Evolutionary conservation across 2,113 vertebrate species (phyloP), one percentile per base, ranked within the genome.

Genomic region (Psophia crepitans): DNA sequence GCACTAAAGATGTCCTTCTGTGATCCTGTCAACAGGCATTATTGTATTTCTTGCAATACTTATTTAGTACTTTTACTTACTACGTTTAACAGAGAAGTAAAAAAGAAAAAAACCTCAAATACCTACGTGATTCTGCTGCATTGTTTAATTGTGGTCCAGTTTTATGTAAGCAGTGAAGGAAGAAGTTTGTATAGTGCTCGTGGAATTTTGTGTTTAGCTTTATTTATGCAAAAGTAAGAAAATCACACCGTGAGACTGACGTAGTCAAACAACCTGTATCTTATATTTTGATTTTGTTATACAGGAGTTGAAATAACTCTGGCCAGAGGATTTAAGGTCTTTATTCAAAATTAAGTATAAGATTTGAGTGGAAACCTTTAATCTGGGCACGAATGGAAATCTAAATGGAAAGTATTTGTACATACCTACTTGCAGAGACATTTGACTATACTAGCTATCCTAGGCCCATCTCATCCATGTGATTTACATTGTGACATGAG

Each of bases 401-500:
- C 51, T 61, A 93, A 93, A 86, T 77, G 46, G 53, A 92, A 95
- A 86, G 77, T 86, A 65, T 65, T 80, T 65, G 76, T 73, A 41
- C 24, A 8, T 77, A 49, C 24, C 32, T 90, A 28, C 46, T 88
- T 83, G 30, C 58, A 86, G 71, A 86, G 58, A 57, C 20, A 86
- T 96, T 93, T 93, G 94, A 60, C 70, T 94, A 20, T 54, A 21
- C 9, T 30, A 20, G 11, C 12, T 71, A 27, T 48, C 24, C 43
- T 56, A 60, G 70, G 46, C 49, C 48, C 15, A 70, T 75, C 76
- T 92, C 11, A 16, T 61, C 37, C 17, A 21, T 89, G 37, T 58
- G 51, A 96, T 96, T 96, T 96, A 70, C 95, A 66, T 84, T 74
- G 49, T 54, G 86, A 80, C 51, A 80, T 49, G 89, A 85, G 86